Evolutionary conservation across 1,140 invertebrate genomes (phyloP), one percentile per base, ranked within the genome.

Genomic region (Saccostrea cuccullata): DNA sequence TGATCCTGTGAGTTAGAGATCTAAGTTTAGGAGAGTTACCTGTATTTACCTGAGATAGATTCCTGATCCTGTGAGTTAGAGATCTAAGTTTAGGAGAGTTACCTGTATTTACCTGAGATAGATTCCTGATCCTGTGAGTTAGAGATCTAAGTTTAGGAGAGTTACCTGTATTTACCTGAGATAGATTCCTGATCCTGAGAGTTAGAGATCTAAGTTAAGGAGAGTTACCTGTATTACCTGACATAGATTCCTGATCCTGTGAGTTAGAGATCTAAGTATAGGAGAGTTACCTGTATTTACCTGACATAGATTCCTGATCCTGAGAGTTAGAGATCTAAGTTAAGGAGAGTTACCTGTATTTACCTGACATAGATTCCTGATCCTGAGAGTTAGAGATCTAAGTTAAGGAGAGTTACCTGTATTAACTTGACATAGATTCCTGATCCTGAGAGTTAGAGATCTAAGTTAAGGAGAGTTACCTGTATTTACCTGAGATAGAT

Each of bases 401-500:
- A 47, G 40, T 47, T 47, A 3, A 6, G 40, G 6, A 47, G 40
- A 47, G 40, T 47, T 6, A 47, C 40, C 40, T 47, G 40, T 3
- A 82, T 55, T 87, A 56, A 91, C 92, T 91, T 60, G 87, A 86
- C n/a, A n/a, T n/a, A n/a, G n/a, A n/a, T n/a, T n/a, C n/a, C n/a
- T n/a, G n/a, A n/a, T n/a, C n/a, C n/a, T 4, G 92, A 84, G 55
- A 89, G 23, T n/a, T 90, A 47, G 40, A 47, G 40, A 47, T 47
- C 40, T 47, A 47, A 47, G 40, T 47, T 47, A 3, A 6, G 40
- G 6, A 47, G 40, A 47, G 40, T 47, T 6, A 47, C 40, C 40
- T 47, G 40, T 3, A 82, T n/a, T n/a, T n/a, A n/a, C n/a, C n/a
- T n/a, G n/a, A n/a, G n/a, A n/a, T n/a, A n/a, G n/a, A n/a, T n/a